Conservation (phyloP, 2,797 vertebrate species). For the Alauda arvensis region DNA sequence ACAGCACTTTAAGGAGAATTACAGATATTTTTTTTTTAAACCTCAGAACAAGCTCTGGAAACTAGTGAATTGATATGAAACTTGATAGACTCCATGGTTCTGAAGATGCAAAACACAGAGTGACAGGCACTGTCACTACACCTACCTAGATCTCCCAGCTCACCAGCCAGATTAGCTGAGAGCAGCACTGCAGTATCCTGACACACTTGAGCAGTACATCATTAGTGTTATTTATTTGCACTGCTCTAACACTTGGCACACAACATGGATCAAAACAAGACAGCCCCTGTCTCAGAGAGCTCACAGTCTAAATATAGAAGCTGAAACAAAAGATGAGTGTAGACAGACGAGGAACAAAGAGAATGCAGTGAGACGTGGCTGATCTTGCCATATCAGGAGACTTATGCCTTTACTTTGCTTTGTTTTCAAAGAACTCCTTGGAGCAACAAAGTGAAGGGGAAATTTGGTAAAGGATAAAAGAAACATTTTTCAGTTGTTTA, state of each 20-base stretch:
- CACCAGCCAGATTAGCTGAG: not conserved
- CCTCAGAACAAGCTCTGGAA: not conserved
- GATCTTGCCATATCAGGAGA: not conserved
- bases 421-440: not conserved
- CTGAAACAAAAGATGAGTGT: conserved; percentile 5
- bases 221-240: conserved; percentile 37
- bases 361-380: not conserved
- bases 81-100: not conserved
- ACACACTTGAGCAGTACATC: not conserved
- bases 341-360: conserved; percentile 8
- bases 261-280: conserved; percentile 28
- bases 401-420: not conserved
- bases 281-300: not conserved
- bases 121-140: not conserved
- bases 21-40: not conserved
- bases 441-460: not conserved
- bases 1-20: not conserved
- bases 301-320: not conserved
- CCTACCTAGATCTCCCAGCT: not conserved
- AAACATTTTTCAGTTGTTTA: conserved; percentile 33
- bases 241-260: not conserved
- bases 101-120: not conserved
- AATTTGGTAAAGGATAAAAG: conserved; percentile 9
- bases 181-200: not conserved
- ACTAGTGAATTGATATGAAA: not conserved